Conservation (phyloP, 37 sponge, comb jelly and placozoan species). For the Chondrilla cf. caribensis region DNA sequence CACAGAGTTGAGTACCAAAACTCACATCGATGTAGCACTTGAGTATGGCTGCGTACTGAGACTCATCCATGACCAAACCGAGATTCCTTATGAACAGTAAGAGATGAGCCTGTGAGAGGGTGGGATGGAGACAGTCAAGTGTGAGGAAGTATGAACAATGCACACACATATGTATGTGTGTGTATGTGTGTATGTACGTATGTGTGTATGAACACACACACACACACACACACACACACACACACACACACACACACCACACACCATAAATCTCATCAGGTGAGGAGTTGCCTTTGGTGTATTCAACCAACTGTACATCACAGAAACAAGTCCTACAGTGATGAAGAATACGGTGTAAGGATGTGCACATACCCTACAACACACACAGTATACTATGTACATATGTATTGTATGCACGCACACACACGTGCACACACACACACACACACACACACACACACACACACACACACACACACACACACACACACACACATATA, state of each 20-base stretch:
- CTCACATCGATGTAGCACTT: constrained; percentile 26
- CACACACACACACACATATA: constrained; percentile 2
- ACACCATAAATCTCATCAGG: constrained; percentile 70
- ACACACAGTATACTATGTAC: background rate
- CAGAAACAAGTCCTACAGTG: constrained; percentile 40
- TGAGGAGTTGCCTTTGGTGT: constrained; percentile 13
- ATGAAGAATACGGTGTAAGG: background rate
- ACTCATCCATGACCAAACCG: constrained; percentile 28
- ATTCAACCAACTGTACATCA: constrained; percentile 51
- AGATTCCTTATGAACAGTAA: constrained; percentile 49
- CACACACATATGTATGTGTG: background rate
- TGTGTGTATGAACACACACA: background rate
- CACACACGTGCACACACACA: background rate
- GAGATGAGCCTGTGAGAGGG: constrained; percentile 70
- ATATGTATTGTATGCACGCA: too few species aligned
- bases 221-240: constrained; percentile 4
- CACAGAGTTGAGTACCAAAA: too few species aligned
- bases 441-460: background rate
- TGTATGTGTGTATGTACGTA: background rate
- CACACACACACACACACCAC: background rate
- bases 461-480: background rate
- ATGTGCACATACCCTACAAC: background rate
- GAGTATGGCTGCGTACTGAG: background rate
- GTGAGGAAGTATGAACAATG: too few species aligned
- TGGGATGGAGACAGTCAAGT: too few species aligned